Evolutionary conservation across 2,113 vertebrate species (phyloP).

Genomic region (Lota lota): DNA sequence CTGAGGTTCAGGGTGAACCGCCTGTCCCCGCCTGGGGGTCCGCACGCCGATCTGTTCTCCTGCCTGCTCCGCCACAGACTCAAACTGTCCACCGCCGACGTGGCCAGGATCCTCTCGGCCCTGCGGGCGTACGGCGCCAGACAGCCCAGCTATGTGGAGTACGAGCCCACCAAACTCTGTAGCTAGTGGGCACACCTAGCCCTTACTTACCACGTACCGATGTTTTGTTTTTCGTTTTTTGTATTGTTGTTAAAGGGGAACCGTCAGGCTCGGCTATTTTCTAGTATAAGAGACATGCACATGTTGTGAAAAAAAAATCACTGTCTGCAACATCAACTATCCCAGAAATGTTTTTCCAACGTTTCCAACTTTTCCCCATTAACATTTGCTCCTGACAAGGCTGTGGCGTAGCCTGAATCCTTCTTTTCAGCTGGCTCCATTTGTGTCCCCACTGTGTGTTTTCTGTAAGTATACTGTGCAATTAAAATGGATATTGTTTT

Average conservation of each 20-base stretch:
- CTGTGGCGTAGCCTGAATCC: constrained; percentile 13
- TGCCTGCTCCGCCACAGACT: constrained; percentile 94
- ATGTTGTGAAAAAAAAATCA: not conserved
- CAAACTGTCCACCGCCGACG: constrained; percentile 90
- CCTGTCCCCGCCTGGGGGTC: constrained; percentile 88
- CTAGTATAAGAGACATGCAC: no score
- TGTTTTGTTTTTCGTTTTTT: constrained; percentile 51
- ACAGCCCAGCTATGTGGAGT: constrained; percentile 83
- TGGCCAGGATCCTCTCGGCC: constrained; percentile 89
- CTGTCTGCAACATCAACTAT: not conserved
- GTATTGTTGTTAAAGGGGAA: constrained; percentile 31
- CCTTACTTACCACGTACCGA: not conserved
- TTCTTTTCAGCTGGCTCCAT: constrained; percentile 36
- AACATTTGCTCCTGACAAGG: no score
- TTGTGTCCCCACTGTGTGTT: not conserved
- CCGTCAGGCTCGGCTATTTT: no score
- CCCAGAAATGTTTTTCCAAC: no score
- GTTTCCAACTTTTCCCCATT: no score
- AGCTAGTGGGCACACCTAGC: constrained; percentile 73
- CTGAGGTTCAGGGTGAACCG: constrained; percentile 92
- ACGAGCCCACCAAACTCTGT: constrained; percentile 91
- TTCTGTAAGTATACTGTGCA: not conserved
- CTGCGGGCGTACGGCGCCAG: constrained; percentile 85
- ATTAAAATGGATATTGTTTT: not conserved
- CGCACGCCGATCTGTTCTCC: constrained; percentile 88